Evolutionary conservation across 2,113 vertebrate genomes (phyloP), one percentile per base, ranked within the genome.

Genomic region (Neodontobutis hainanensis): DNA sequence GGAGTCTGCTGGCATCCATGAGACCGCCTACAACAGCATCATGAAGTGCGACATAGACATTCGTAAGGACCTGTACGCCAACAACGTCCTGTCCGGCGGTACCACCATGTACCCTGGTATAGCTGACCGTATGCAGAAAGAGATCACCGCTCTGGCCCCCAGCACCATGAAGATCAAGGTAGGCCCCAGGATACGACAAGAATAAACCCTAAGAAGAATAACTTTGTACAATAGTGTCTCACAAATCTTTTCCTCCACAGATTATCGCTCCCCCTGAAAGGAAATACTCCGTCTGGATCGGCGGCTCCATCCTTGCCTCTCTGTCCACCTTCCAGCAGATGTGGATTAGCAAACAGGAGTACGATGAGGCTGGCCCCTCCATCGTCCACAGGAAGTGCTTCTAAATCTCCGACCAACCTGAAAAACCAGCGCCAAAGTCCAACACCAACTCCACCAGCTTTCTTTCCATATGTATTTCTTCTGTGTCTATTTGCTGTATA

Each of bases 281-380:
- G 62, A 99, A 99, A 87, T 99, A 99, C 92, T 99, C 97, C 0
- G 97, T 99, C 78, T 99, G 97, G 97, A 99, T 99, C 1, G 97
- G 97, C 1, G 97, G 97, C 82, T 99, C 97, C 92, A 99, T 99
- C 92, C 91, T 99, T 93, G 97, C 97, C 6, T 99, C 97, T 50
- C 94, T 99, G 81, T 99, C 97, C 92, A 98, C 97, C 92, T 99
- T 99, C 94, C 97, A 99, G 94, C 97, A 99, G 94, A 99, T 99
- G 97, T 99, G 97, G 97, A 99, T 99, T 93, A 98, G 95, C 95
- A 99, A 99, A 87, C 97, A 96, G 19, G 97, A 99, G 85, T 99
- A 99, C 0, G 97, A 99, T 34, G 97, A 99, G 83, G 95, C 97
- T 0, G 97, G 97, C 4, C 97, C 97, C 61, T 99, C 97, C 87